Conservation (phyloP, 2,888 invertebrate genomes). For the Trichogramma dendrolimi region DNA sequence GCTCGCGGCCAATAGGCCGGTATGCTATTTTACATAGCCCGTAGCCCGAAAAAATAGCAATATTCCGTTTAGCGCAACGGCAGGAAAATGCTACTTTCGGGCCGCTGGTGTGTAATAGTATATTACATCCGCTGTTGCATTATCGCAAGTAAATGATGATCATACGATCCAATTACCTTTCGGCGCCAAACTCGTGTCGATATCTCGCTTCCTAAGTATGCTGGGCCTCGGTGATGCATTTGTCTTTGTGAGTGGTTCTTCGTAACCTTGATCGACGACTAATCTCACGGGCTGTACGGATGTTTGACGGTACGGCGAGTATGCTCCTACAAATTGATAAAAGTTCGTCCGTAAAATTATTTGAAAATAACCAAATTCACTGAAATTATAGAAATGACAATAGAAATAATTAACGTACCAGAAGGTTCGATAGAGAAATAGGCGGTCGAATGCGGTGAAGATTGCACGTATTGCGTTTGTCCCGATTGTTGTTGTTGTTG, state of each 20-base stretch:
- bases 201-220: slow-evolving; percentile 82
- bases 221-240: slow-evolving; percentile 73
- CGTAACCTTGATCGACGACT: slow-evolving; percentile 47
- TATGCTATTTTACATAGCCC: too few relatives aligned
- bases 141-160: too few relatives aligned
- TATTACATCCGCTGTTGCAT: too few relatives aligned
- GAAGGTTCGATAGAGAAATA: slow-evolving; percentile 47
- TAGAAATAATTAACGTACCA: slow-evolving; percentile 33
- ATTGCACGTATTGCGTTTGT: slow-evolving; percentile 43
- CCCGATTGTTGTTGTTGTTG: slow-evolving; percentile 40
- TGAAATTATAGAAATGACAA: neutral
- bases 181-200: slow-evolving; percentile 53
- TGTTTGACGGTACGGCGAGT: slow-evolving; percentile 46
- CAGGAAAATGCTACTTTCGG: too few relatives aligned
- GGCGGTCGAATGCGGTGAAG: slow-evolving; percentile 42
- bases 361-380: neutral
- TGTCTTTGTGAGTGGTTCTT: slow-evolving; percentile 48
- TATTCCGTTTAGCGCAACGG: too few relatives aligned
- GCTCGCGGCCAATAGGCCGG: too few relatives aligned
- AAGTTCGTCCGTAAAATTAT: neutral
- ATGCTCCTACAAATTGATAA: slow-evolving; percentile 37
- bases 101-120: too few relatives aligned
- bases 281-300: slow-evolving; percentile 47
- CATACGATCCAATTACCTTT: too few relatives aligned
- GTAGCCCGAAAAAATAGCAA: too few relatives aligned